Percentiles rank a stretch among this genome's conserved stretches.
phyloP scores from a whole-genome alignment of 2,797 vertebrate genomes.

The Notolabrus celidotus region DNA sequence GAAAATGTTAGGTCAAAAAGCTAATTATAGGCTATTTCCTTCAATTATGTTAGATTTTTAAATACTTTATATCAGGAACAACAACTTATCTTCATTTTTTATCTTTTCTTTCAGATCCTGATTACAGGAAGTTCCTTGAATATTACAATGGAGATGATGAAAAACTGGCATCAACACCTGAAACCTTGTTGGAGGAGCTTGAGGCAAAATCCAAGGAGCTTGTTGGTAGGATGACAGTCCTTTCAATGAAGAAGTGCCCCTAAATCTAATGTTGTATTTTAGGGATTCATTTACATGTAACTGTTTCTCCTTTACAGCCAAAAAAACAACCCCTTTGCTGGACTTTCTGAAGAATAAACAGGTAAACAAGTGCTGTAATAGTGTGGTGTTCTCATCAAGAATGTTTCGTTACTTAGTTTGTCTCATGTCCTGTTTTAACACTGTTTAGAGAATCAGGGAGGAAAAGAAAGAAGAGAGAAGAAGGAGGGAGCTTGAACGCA shows the following conservation, averaged over 20 bases:
- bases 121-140: conserved; percentile 98
- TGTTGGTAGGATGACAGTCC: conserved; percentile 84
- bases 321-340: conserved; percentile 96
- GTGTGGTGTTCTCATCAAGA: neutral
- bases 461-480: conserved; percentile 98
- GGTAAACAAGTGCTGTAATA: conserved; percentile 80
- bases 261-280: neutral
- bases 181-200: conserved; percentile 97
- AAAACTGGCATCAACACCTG: conserved; percentile 95
- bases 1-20: too few species aligned
- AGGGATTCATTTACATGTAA: neutral
- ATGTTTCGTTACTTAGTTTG: neutral
- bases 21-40: too few species aligned
- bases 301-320: conserved; percentile 84
- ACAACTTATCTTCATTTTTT: neutral
- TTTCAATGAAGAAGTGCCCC: neutral
- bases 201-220: conserved; percentile 98
- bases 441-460: conserved; percentile 91
- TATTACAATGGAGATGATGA: conserved; percentile 95
- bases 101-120: conserved; percentile 87
- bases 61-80: too few species aligned
- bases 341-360: conserved; percentile 99
- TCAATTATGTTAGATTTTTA: too few species aligned
- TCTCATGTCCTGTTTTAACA: conserved; percentile 4
- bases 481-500: conserved; percentile 94